These are phyloP conservation scores for Catajapyx aquilonaris DNA, from an alignment of 1,140 invertebrate genomes.

Conservation along the genomic window DNA sequence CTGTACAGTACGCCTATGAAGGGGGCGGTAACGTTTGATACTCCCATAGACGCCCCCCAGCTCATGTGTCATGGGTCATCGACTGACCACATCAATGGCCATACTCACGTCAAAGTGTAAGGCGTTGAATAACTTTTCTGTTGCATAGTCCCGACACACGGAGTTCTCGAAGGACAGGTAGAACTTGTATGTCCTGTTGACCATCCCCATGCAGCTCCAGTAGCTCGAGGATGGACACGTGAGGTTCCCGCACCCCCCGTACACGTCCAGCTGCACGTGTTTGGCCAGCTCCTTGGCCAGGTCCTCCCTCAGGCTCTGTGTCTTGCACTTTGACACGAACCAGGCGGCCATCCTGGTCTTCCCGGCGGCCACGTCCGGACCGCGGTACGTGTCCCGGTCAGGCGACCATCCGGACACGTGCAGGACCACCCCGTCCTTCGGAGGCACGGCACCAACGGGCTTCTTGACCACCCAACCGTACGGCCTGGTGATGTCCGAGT, in stretches of 20 bases:
- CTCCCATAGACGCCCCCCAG: too few species aligned
- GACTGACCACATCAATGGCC: too few species aligned
- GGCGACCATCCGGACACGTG: background rate
- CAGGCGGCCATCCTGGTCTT: slow-evolving; percentile 12
- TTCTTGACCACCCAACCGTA: slow-evolving; percentile 11
- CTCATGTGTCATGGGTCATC: too few species aligned
- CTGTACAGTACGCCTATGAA: too few species aligned
- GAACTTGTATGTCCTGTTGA: slow-evolving; percentile 12
- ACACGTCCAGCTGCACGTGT: slow-evolving; percentile 25
- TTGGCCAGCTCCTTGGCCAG: slow-evolving; percentile 18
- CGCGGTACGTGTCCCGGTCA: background rate
- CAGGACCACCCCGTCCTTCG: background rate
- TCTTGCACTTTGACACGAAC: slow-evolving; percentile 14
- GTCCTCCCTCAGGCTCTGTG: slow-evolving; percentile 12
- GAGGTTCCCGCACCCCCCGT: slow-evolving; percentile 20
- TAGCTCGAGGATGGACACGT: background rate
- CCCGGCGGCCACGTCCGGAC: background rate
- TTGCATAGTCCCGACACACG: slow-evolving; percentile 20
- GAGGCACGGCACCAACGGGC: background rate
- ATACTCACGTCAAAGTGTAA: background rate
- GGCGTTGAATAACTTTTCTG: slow-evolving; percentile 20
- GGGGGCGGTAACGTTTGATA: too few species aligned
- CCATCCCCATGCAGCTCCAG: slow-evolving; percentile 11
- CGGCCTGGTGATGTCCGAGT: slow-evolving; percentile 17
- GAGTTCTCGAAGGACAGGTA: slow-evolving; percentile 17